phyloP scores from a whole-genome alignment of 2,113 vertebrate genomes.

The Phocoena phocoena region DNA sequence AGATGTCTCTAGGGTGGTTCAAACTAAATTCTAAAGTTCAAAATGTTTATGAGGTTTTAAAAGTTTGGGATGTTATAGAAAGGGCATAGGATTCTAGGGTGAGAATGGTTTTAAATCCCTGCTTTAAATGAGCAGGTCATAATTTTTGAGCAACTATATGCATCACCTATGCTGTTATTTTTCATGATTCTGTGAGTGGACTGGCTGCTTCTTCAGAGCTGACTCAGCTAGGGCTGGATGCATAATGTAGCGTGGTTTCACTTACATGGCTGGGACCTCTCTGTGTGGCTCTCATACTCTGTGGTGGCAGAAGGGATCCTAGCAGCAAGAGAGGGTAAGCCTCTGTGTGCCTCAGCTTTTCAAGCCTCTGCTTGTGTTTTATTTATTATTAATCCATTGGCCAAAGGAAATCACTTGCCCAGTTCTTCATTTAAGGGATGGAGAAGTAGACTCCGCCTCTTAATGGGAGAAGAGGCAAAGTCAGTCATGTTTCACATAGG shows the following conservation, averaged over 20 bases:
- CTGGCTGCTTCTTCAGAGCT: not conserved
- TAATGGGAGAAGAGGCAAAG: not conserved
- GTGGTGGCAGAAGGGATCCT: not conserved
- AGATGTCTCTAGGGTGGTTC: not conserved
- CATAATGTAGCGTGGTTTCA: not conserved
- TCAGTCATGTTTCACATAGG: not conserved
- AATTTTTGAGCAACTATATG: not conserved
- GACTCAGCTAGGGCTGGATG: not conserved
- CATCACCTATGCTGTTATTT: not conserved
- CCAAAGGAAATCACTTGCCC: not conserved
- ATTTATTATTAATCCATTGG: not conserved
- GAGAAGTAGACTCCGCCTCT: not conserved
- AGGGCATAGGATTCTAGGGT: not conserved
- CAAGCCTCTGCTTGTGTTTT: not conserved
- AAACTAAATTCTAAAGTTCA: conserved; percentile 32
- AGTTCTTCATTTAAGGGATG: not conserved
- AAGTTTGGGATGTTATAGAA: not conserved
- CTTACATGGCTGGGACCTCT: not conserved
- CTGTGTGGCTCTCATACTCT: not conserved
- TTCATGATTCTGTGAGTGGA: not conserved
- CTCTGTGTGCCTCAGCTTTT: not conserved
- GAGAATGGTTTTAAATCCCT: not conserved
- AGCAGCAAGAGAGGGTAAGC: not conserved
- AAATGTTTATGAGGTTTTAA: not conserved
- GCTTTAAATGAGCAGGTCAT: not conserved